Evolutionary conservation across 2,888 invertebrate species (phyloP).

Genomic region (Microdon myrmicae): DNA sequence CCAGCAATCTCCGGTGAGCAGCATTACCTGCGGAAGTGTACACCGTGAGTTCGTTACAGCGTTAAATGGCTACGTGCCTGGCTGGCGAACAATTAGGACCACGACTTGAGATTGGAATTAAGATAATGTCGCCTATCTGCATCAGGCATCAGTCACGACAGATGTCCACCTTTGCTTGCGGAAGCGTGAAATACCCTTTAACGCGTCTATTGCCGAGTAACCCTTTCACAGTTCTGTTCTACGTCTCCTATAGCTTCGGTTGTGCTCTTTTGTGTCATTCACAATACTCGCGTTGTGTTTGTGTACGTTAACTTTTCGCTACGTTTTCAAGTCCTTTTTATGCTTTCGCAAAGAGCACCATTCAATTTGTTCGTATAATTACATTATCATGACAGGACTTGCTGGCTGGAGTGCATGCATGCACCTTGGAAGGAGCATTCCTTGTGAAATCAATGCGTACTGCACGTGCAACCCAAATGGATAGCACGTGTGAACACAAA

Average conservation of each 20-base stretch:
- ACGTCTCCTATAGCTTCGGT: constrained; percentile 31
- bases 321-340: constrained; percentile 1
- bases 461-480: constrained; percentile 42
- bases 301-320: constrained; percentile 3
- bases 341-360: constrained; percentile 2
- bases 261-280: constrained; percentile 28
- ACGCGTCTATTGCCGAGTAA: constrained; percentile 23
- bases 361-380: constrained; percentile 36
- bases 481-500: constrained; percentile 46
- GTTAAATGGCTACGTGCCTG: constrained; percentile 38
- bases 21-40: constrained; percentile 11
- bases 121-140: constrained; percentile 37
- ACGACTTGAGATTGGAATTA: constrained; percentile 47
- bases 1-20: constrained; percentile 16
- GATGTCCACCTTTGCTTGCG: constrained; percentile 41
- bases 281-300: constrained; percentile 18
- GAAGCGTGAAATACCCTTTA: constrained; percentile 46
- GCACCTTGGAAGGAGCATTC: constrained; percentile 3
- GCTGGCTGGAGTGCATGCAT: neutral
- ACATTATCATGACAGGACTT: constrained; percentile 35
- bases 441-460: constrained; percentile 29
- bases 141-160: constrained; percentile 43
- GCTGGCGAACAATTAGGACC: constrained; percentile 40
- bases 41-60: neutral
- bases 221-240: too few species aligned